A percentile compares a stretch with the other conserved stretches of the same genome.
These are phyloP conservation scores for Xyliphius kryptos DNA, from an alignment of 2,113 vertebrate species.

Conservation along the genomic window DNA sequence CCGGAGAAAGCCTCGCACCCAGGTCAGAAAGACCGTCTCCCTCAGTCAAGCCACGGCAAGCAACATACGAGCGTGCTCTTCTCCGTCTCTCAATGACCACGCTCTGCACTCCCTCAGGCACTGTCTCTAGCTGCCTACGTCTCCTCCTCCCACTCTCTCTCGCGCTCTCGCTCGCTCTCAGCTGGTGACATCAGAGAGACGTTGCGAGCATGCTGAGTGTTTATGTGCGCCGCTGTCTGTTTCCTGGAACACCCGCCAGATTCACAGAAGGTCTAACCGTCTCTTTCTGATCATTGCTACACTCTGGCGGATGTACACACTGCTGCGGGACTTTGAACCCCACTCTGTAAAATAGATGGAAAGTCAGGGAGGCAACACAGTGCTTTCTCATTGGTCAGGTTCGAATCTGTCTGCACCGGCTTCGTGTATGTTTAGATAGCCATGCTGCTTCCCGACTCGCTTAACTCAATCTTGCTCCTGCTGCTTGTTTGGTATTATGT, in stretches of 20 bases:
- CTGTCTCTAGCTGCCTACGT: constrained; percentile 46
- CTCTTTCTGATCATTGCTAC: constrained; percentile 10
- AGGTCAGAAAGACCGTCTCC: background rate
- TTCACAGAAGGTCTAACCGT: constrained; percentile 46
- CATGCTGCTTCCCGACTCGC: too few relatives aligned
- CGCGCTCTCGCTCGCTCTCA: constrained; percentile 27
- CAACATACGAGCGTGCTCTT: constrained; percentile 42
- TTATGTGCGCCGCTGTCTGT: constrained; percentile 54
- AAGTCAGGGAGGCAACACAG: constrained; percentile 4
- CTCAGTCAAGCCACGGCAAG: background rate
- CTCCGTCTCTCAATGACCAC: constrained; percentile 49
- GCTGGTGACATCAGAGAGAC: constrained; percentile 65
- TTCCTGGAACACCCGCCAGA: constrained; percentile 46
- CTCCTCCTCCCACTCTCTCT: constrained; percentile 24
- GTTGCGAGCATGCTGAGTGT: constrained; percentile 67
- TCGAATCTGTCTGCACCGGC: too few relatives aligned
- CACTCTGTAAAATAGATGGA: background rate
- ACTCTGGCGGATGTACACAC: background rate
- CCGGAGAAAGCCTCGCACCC: background rate
- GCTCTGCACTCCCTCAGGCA: constrained; percentile 34
- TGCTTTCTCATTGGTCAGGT: too few relatives aligned
- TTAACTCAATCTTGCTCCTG: too few relatives aligned
- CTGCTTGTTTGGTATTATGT: too few relatives aligned
- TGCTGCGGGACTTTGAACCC: too few relatives aligned
- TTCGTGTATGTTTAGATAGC: too few relatives aligned